Conservation (phyloP, 2,113 vertebrate species). For the Prietella phreatophila region DNA sequence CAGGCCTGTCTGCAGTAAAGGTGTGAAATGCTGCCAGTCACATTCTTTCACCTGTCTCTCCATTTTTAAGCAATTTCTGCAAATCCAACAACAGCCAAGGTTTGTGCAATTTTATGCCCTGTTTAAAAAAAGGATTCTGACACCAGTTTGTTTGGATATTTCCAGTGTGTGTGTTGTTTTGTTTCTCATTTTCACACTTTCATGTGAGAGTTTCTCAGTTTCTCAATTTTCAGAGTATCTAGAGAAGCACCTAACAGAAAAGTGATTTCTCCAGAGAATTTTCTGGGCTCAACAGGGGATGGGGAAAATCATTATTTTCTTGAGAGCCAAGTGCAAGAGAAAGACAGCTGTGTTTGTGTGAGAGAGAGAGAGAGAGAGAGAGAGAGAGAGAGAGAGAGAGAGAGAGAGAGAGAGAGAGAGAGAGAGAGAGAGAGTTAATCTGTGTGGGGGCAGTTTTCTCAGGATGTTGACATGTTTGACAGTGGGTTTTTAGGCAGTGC, state of each 20-base stretch:
- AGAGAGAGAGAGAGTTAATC: too few relatives aligned
- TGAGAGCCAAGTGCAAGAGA: slow-evolving; percentile 57
- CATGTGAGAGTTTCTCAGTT: slow-evolving; percentile 19
- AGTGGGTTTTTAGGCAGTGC: slow-evolving; percentile 36
- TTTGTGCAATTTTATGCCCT: slow-evolving; percentile 25
- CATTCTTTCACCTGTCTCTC: slow-evolving; percentile 20
- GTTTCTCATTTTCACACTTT: slow-evolving; percentile 21
- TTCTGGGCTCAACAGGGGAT: slow-evolving; percentile 41
- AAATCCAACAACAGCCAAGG: background rate
- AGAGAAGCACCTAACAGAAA: slow-evolving; percentile 39
- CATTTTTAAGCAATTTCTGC: slow-evolving; percentile 13
- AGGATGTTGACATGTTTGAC: slow-evolving; percentile 25
- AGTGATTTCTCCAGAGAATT: slow-evolving; percentile 48
- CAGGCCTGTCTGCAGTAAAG: slow-evolving; percentile 41
- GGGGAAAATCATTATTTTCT: slow-evolving; percentile 58
- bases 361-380: background rate
- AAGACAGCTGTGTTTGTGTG: slow-evolving; percentile 47
- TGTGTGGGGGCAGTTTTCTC: slow-evolving; percentile 18
- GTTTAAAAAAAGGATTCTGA: slow-evolving; percentile 8
- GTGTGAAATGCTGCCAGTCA: background rate
- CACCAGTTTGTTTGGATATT: slow-evolving; percentile 21
- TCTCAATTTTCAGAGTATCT: slow-evolving; percentile 26
- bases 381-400: too few relatives aligned
- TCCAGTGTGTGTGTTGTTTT: background rate
- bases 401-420: background rate